Conservation (phyloP, 37 sponge, comb jelly and placozoan species). For the Cladorhizidae sp. region DNA sequence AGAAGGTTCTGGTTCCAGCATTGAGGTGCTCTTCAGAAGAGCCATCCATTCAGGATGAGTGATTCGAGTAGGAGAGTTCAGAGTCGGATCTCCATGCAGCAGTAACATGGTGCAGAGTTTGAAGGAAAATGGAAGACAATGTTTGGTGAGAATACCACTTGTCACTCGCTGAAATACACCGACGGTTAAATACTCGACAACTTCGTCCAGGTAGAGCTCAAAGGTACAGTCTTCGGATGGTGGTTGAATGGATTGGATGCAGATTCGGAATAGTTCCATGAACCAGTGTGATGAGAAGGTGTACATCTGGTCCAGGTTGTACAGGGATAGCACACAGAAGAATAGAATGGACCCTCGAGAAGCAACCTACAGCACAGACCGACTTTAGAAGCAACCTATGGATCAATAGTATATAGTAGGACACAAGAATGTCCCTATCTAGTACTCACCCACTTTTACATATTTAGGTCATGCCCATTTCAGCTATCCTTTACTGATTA, state of each 20-base stretch:
- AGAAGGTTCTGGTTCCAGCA: background rate
- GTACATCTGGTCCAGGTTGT: slow-evolving; percentile 45
- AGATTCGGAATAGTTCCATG: slow-evolving; percentile 30
- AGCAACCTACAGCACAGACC: slow-evolving; percentile 70
- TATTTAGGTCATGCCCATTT: no score
- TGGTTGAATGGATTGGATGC: slow-evolving; percentile 20
- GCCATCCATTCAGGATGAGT: slow-evolving; percentile 7
- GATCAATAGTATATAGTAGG: no score
- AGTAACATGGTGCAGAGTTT: slow-evolving; percentile 25
- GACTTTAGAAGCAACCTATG: no score
- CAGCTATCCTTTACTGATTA: no score
- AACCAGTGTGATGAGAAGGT: slow-evolving; percentile 64
- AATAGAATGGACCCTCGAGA: slow-evolving; percentile 64
- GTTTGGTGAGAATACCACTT: slow-evolving; percentile 17
- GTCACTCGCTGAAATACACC: slow-evolving; percentile 10
- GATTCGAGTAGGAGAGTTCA: background rate
- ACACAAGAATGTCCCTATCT: no score
- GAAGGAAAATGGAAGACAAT: slow-evolving; percentile 33
- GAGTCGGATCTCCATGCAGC: slow-evolving; percentile 8
- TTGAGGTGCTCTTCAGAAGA: slow-evolving; percentile 3
- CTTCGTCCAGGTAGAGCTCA: background rate
- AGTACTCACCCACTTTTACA: no score
- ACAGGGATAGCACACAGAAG: slow-evolving; percentile 33
- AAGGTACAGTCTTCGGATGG: background rate
- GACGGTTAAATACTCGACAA: background rate